Evolutionary conservation across 2,113 vertebrate genomes (phyloP), one percentile per base, ranked within the genome.

Genomic region (Dicrurus megarhynchus): DNA sequence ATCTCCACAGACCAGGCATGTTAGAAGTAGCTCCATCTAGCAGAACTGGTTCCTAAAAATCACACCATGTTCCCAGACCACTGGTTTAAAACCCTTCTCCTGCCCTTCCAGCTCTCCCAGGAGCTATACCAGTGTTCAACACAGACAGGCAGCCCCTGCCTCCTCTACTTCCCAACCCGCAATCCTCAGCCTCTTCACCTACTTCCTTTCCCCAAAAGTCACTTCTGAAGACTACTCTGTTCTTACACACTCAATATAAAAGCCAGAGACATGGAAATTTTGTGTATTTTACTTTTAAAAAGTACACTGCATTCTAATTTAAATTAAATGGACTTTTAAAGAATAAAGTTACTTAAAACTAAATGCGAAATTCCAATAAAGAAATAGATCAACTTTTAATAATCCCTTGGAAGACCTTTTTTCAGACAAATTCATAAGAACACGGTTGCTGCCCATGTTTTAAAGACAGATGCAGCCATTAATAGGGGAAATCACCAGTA

Each of bases 11-110:
- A 79, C 14, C 33, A 84, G 75, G 33, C 47, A 50, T 7, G 42
- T 74, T 52, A 77, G 10, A 84, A 13, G 73, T 55, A 92, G 71
- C 47, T 92, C 83, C 71, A 79, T 13, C 92, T 74, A 92, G 94
- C 63, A 92, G 68, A 96, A 97, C 94, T 86, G 94, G 96, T 86
- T 93, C 79, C 71, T 67, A 67, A 88, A 83, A 92, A 50, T 86
- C 68, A 55, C 47, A 88, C 46, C 46, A 33, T 7, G 10, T 92
- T 95, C 89, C 86, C 89, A 89, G 83, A 80, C 79, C 74, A 17
- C 47, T 32, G 24, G 55, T 63, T 74, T 88, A 74, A 89, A 93
- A 78, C 14, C 76, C 59, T 52, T 32, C 44, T 50, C 39, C 59
- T 23, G 55, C 47, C 55, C 71, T 92, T 89, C 55, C 71, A 89